Base-by-base conservation (phyloP, 2,797 vertebrate species). In the Chlorospingus flavigularis region DNA sequence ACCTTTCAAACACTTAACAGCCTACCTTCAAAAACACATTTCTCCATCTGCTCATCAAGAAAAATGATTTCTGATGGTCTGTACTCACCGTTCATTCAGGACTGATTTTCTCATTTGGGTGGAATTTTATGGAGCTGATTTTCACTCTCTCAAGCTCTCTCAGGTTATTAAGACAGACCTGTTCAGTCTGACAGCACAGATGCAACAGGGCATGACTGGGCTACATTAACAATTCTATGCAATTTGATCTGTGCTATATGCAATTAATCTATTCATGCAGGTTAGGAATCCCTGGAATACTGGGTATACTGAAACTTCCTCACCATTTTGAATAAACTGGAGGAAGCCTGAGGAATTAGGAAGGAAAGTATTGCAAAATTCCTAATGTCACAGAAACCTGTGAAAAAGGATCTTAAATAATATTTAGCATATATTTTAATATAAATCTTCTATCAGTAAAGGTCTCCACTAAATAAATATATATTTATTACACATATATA, bases 41-140 rank as follows among this genome's bases (percentile, higher is more conserved):
- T 85, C 70, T 93, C 80, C 71, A 75, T 47, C 88, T 88, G 48
- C 71, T 75, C 94, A 92, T 96, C 93, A 93, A 77, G 80, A 76
- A 80, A 95, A 95, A 89, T 47, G 53, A 67, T 61, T 95, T 95
- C 71, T 97, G 94, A 95, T 91, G 71, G 83, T 42, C 90, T 91
- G 61, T 31, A 87, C 88, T 91, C 88, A 87, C 51, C 2, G 8
- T 54, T 90, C 88, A 82, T 42, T 7, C 5, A 95, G 45, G 72
- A 55, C 57, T 91, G 93, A 93, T 95, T 96, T 96, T 88, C 88
- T 86, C 63, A 93, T 92, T 94, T 93, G 72, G 55, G 63, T 79
- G 68, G 74, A 71, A 77, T 72, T 95, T 89, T 89, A 67, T 15
- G n/a, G 84, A 93, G 77, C 53, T 74, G 88, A 89, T 82, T 95